Conservation (phyloP, 2,888 invertebrate genomes). For the Stegophylla sp. region DNA sequence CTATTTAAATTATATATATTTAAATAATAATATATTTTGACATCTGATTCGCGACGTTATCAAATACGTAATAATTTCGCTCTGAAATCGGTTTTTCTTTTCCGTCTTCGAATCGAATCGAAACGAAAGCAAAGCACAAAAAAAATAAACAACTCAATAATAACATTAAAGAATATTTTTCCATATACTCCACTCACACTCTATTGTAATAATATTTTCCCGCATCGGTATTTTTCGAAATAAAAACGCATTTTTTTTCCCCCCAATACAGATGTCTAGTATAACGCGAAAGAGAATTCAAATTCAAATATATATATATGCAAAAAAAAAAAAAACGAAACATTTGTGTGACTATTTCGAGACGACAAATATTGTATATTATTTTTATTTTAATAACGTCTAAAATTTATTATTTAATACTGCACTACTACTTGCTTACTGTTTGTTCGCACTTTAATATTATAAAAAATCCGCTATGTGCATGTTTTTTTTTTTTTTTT, state of each 20-base stretch:
- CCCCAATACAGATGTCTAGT: slow-evolving; percentile 15
- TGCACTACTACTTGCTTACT: neutral
- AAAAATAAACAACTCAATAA: neutral
- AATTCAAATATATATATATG: neutral
- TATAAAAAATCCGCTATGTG: neutral
- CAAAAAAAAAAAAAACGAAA: slow-evolving; percentile 3
- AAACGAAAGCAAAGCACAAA: neutral
- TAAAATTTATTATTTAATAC: too few relatives aligned
- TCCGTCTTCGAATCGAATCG: neutral
- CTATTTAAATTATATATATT: too few relatives aligned
- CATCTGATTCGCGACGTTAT: too few relatives aligned
- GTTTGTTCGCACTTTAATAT: slow-evolving; percentile 7
- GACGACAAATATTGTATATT: too few relatives aligned
- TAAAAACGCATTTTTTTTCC: slow-evolving; percentile 5
- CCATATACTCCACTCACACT: too few relatives aligned
- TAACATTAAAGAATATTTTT: too few relatives aligned
- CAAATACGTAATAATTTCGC: too few relatives aligned
- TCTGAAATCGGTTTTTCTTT: slow-evolving; percentile 11
- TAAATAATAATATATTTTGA: too few relatives aligned
- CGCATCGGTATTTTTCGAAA: neutral
- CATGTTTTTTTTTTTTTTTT: slow-evolving; percentile 3
- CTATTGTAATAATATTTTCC: too few relatives aligned
- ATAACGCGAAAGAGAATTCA: neutral
- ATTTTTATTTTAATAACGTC: neutral
- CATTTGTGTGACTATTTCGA: neutral